Evolutionary conservation across 1,140 invertebrate species (phyloP), one percentile per base, ranked within the genome.

Genomic region (Paraescarpia echinospica): DNA sequence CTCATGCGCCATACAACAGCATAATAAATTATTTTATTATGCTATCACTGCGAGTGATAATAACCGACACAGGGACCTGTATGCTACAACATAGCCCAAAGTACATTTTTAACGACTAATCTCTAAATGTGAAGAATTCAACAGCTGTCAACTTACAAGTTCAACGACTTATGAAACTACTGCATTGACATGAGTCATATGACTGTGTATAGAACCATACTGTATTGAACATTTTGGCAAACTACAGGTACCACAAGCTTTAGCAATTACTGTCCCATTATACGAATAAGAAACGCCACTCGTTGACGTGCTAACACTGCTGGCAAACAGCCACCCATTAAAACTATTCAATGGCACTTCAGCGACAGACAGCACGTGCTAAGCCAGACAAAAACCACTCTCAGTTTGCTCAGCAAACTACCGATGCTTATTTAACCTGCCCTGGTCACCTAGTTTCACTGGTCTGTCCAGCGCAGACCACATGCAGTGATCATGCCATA

Each of bases 241-340:
- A 33, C 35, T 6, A 35, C 35, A n/a, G 35, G 92, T 33, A 48
- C 96, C 95, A 41, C 96, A 33, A 96, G 96, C 93, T 93, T 88
- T 88, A 92, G 33, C 92, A 48, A 88, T 92, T 18, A 31, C 59
- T 77, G 59, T 77, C 59, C 59, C 22, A 41, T 77, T 77, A 31
- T 77, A 77, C 22, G 59, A 77, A 27, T 31, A 77, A 77, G 59
- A 77, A 77, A 77, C 59, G 18, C 4, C 59, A 77, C 22, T 77
- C 59, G 4, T 27, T 77, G 59, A 77, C 59, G 41, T 41, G 27
- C 59, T 22, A 77, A 77, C 27, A 77, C 59, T 77, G 59, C 59
- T 27, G 0, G 59, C 59, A 77, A 77, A 77, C 59, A 77, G 8
- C 59, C 27, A 77, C 59, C 59, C 59, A 77, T 77, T 77, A 77